Evolutionary conservation across 2,888 invertebrate genomes (phyloP).

Genomic region (Cheilosia vulpina): DNA sequence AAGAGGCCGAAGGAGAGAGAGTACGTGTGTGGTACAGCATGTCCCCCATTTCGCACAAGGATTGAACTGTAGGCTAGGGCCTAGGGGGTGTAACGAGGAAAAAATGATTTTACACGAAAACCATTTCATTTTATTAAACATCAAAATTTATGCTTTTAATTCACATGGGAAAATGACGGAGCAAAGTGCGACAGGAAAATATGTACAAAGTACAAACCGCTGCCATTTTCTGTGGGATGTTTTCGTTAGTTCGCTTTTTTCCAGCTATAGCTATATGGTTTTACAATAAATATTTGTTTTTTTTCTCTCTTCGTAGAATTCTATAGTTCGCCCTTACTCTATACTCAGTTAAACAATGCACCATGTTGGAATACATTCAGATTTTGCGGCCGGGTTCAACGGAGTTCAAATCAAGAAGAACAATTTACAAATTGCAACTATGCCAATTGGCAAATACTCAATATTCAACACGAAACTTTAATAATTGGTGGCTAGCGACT

Average conservation of each 20-base stretch:
- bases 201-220: conserved; percentile 8
- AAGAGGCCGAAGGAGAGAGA: not conserved
- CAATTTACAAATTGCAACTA: too few relatives aligned
- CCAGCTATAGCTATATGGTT: not conserved
- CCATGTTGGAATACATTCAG: too few relatives aligned
- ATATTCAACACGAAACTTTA: too few relatives aligned
- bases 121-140: conserved; percentile 73
- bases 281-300: conserved; percentile 1
- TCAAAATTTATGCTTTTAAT: conserved; percentile 73
- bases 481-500: too few relatives aligned
- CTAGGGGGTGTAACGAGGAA: conserved; percentile 2
- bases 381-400: too few relatives aligned
- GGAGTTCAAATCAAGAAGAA: too few relatives aligned
- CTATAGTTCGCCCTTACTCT: too few relatives aligned
- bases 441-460: too few relatives aligned
- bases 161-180: conserved; percentile 32
- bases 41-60: conserved; percentile 35
- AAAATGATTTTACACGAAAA: conserved; percentile 66
- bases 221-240: not conserved
- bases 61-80: conserved; percentile 37
- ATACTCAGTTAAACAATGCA: too few relatives aligned
- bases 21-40: conserved; percentile 33
- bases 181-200: not conserved
- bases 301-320: not conserved
- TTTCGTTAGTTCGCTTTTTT: not conserved